Evolutionary conservation across 2,888 invertebrate genomes (phyloP), one percentile per base, ranked within the genome.

Genomic region (Petrolisthes manimaculis): DNA sequence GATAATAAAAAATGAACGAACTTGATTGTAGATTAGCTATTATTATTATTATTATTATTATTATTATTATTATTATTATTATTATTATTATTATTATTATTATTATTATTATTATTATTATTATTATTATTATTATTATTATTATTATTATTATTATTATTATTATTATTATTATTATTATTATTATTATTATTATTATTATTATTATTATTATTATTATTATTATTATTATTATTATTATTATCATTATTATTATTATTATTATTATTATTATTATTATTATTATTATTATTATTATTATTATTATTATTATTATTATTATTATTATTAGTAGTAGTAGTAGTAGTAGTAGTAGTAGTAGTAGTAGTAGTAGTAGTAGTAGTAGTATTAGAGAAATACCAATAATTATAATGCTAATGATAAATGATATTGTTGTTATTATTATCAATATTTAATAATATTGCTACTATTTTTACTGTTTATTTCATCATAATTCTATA

Each of bases 271-370:
- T 71, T 61, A 12, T 74, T 61, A 61, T 61, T 9, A 61, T 61
- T 9, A 61, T 61, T 61, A 61, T 74, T 8, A 74, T 74, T 14
- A 74, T 74, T 5, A 74, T 8, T 74, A 6, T 14, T 74, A 74
- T 14, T 74, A 74, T 5, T 74, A n/a, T 74, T 74, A 14, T 14
- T 77, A 77, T 12, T 77, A 77, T 37, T 37, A 5, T 5, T 77
- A 37, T 12, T 77, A 37, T 9, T 51, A 77, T 5, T 18, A 24
- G n/a, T 74, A 21, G n/a, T 74, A 14, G 5, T 14, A 8, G 21
- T 74, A 74, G 5, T 74, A 74, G n/a, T 74, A 74, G n/a, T 74
- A 74, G n/a, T 74, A 74, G n/a, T 74, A 74, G n/a, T 74, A 74
- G n/a, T 74, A 14, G n/a, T 74, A 74, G n/a, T 74, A 74, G n/a